phyloP scores from a whole-genome alignment of 2,888 invertebrate genomes.

The Drosophila picticornis region DNA sequence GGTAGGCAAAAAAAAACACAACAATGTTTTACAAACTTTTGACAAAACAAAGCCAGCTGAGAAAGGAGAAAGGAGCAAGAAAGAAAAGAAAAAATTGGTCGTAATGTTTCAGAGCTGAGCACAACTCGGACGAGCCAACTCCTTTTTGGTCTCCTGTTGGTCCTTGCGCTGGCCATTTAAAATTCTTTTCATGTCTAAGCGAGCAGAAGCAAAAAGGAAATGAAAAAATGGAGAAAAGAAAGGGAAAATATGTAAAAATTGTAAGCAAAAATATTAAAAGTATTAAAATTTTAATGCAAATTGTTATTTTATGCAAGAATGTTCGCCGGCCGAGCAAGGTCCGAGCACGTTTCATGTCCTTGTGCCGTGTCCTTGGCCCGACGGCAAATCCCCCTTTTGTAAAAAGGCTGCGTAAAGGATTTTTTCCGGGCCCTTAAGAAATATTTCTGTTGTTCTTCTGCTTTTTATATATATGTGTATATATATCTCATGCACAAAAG shows the following conservation, averaged over 20 bases:
- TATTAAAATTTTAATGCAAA: conserved; percentile 79
- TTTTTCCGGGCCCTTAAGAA: conserved; percentile 56
- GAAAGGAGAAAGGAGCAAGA: conserved; percentile 2
- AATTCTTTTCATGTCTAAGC: conserved; percentile 81
- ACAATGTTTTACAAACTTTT: conserved; percentile 61
- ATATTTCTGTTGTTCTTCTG: conserved; percentile 59
- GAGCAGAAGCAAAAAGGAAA: conserved; percentile 52
- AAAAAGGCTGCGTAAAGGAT: conserved; percentile 77
- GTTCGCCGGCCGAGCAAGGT: conserved; percentile 42
- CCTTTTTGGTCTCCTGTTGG: conserved; percentile 35
- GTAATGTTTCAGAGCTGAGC: conserved; percentile 35
- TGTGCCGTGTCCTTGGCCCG: conserved; percentile 32
- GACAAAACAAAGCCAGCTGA: conserved; percentile 54
- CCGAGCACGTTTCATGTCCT: conserved; percentile 37
- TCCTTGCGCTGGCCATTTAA: conserved; percentile 60
- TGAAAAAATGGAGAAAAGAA: conserved; percentile 25
- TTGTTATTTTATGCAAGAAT: conserved; percentile 81
- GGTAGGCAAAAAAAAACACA: conserved; percentile 32
- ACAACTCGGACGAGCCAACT: conserved; percentile 41
- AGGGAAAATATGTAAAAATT: conserved; percentile 48
- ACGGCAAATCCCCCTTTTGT: conserved; percentile 67
- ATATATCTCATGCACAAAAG: conserved; percentile 52
- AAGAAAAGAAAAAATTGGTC: conserved; percentile 29
- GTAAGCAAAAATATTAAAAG: conserved; percentile 73
- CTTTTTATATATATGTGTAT: conserved; percentile 30